phyloP scores from a whole-genome alignment of 1,140 invertebrate species.

The Olivierus martensii region DNA sequence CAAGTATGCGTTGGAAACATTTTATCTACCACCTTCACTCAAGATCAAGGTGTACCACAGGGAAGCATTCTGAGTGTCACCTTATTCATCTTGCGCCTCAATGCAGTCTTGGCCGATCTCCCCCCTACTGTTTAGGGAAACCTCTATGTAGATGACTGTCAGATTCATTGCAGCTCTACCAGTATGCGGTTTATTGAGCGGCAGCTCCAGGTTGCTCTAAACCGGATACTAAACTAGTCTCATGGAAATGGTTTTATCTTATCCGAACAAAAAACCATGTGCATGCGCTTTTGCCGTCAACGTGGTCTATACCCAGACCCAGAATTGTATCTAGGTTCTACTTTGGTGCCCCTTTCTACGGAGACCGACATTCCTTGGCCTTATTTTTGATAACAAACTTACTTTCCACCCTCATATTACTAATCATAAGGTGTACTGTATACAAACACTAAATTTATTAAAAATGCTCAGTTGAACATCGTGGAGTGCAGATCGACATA shows the following conservation, averaged over 20 bases:
- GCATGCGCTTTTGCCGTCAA: background rate
- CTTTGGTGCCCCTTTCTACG: too few relatives aligned
- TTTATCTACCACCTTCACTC: background rate
- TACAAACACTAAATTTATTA: background rate
- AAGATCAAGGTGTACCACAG: background rate
- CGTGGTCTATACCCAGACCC: background rate
- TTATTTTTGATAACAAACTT: background rate
- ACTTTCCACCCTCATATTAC: background rate
- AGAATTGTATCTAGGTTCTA: background rate
- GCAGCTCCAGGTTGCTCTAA: background rate
- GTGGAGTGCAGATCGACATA: background rate
- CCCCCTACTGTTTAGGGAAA: background rate
- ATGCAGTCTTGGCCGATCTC: background rate
- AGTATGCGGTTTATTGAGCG: background rate
- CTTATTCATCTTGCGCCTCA: background rate
- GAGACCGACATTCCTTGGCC: background rate
- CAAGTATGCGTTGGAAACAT: background rate
- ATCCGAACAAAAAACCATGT: background rate
- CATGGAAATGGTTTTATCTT: background rate
- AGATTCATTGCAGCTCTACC: background rate
- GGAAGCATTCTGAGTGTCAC: background rate
- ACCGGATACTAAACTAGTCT: background rate
- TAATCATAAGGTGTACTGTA: background rate
- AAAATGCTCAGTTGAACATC: too few relatives aligned
- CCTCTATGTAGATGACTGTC: background rate